These are phyloP conservation scores for Drosophila athabasca DNA, from an alignment of 1,140 invertebrate genomes.

Conservation along the genomic window DNA sequence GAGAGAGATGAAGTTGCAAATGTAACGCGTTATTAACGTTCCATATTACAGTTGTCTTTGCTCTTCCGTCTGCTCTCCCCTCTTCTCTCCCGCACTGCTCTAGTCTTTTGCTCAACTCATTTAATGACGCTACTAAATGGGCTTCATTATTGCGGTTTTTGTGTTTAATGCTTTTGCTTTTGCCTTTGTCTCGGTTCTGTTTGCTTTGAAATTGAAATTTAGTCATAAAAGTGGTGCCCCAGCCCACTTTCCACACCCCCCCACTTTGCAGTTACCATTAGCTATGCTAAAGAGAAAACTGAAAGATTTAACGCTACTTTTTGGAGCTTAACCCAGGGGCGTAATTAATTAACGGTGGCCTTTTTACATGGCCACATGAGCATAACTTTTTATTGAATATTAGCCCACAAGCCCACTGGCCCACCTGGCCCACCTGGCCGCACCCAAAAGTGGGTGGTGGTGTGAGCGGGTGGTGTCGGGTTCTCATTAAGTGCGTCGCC, in stretches of 20 bases:
- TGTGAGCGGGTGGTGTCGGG: conserved; percentile 8
- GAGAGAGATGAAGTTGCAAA: conserved; percentile 77
- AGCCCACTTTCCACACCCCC: conserved; percentile 4
- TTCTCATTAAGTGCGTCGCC: conserved; percentile 78
- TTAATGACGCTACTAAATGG: conserved; percentile 83
- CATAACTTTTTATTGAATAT: conserved; percentile 81
- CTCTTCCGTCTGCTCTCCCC: conserved; percentile 8
- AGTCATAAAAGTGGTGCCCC: conserved; percentile 67
- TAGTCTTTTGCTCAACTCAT: conserved; percentile 48
- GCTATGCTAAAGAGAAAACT: conserved; percentile 35
- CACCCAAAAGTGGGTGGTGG: conserved; percentile 33
- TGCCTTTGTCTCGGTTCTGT: conserved; percentile 20
- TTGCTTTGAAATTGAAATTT: conserved; percentile 77
- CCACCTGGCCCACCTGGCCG: conserved; percentile 17
- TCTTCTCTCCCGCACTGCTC: conserved; percentile 9
- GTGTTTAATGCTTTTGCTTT: conserved; percentile 35
- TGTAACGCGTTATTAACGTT: conserved; percentile 82
- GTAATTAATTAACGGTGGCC: conserved; percentile 72
- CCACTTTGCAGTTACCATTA: conserved; percentile 5
- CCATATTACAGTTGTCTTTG: conserved; percentile 68
- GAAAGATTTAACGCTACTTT: conserved; percentile 77
- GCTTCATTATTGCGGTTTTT: conserved; percentile 78
- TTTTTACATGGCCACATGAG: conserved; percentile 70
- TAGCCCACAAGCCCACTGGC: conserved; percentile 44
- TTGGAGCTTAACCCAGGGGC: conserved; percentile 15